Base-by-base conservation (phyloP, 2,113 vertebrate genomes). In the Columba janthina region DNA sequence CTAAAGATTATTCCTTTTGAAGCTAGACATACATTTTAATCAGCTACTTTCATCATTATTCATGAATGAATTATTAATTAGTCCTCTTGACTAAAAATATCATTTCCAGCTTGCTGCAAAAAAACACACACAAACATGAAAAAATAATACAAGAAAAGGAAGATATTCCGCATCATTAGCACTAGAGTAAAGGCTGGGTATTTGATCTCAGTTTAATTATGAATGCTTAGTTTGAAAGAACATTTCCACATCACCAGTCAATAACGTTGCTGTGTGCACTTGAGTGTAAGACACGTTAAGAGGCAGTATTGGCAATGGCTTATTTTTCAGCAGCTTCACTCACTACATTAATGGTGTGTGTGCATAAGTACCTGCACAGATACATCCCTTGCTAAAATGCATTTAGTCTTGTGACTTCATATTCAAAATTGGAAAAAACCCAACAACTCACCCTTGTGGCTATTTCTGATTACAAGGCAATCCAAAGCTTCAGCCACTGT, bases 41-140 rank as follows among this genome's bases (percentile, higher is more conserved):
- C 98, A 99, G 98, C 97, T 96, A 86, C 92, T 96, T 98, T 98
- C 98, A 99, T 98, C 98, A 98, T 98, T 98, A 99, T 98, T 98
- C 97, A 97, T 91, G 83, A 95, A 98, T 99, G 97, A 98, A 99
- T 99, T 99, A 99, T 99, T 99, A 98, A 99, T 98, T 98, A 97
- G 95, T 82, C 90, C 94, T 97, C 96, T 94, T 71, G 85, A 96
- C 91, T 97, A 98, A 98, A 97, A 97, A 97, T 97, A 98, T 61
- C 78, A 94, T 95, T 97, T 86, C 95, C 95, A 97, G 56, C 88
- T 98, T 97, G 96, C 97, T 98, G 97, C 87, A 97, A 95, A 97
- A 95, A 97, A 90, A 93, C 42, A 97, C 93, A 67, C 54, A 73
- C 89, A 95, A 97, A 95, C 81, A 94, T 96, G 87, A 96, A 97